A percentile compares a stretch with the other conserved stretches of the same genome.
phyloP scores from a whole-genome alignment of 2,797 vertebrate genomes.

The Ara ararauna region DNA sequence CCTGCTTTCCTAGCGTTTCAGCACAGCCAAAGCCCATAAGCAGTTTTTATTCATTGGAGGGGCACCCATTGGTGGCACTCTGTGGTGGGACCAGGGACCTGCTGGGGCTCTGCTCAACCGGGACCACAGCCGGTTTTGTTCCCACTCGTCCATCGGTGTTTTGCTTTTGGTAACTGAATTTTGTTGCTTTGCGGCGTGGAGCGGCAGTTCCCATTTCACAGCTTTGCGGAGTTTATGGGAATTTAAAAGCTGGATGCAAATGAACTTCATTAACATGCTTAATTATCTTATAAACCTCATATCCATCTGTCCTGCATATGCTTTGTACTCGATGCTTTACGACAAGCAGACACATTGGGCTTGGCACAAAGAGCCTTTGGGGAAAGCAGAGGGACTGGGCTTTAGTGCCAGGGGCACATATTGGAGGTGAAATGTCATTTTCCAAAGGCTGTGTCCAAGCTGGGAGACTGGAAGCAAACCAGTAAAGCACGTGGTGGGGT shows the following conservation, averaged over 20 bases:
- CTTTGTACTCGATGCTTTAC: neutral
- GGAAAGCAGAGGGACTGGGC: neutral
- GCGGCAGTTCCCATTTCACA: constrained; percentile 42
- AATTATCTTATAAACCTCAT: constrained; percentile 35
- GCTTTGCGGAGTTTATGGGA: constrained; percentile 41
- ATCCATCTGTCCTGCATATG: constrained; percentile 43
- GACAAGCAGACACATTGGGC: neutral
- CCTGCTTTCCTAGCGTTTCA: rapidly evolving
- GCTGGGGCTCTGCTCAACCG: rapidly evolving
- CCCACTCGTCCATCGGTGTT: neutral
- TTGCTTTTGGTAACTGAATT: neutral
- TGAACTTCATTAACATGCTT: constrained; percentile 55
- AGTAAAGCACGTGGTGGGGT: neutral
- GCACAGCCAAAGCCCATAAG: neutral
- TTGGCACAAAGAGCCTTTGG: neutral
- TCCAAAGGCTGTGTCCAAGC: neutral
- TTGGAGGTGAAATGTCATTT: neutral
- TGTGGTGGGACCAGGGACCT: neutral
- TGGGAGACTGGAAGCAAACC: neutral
- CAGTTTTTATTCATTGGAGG: neutral
- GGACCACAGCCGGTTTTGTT: neutral
- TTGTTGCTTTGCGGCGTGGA: neutral
- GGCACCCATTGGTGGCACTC: rapidly evolving
- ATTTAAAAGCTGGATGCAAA: constrained; percentile 47
- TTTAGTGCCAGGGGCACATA: rapidly evolving